Evolutionary conservation across 1,140 invertebrate genomes (phyloP), one percentile per base, ranked within the genome.

Genomic region (Polypedilum vanderplanki): DNA sequence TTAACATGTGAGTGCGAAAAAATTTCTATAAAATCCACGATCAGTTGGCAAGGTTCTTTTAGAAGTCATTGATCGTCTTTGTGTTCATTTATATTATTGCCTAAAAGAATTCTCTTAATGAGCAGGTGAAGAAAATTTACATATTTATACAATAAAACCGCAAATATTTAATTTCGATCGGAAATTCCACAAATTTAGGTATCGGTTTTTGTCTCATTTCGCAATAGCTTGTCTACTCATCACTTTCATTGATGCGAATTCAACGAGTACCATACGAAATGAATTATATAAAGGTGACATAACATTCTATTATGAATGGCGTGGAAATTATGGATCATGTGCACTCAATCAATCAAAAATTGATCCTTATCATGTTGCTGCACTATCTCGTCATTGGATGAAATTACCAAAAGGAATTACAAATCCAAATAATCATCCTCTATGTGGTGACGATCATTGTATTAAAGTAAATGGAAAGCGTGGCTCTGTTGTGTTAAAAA

Each of bases 371-470:
- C 20, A 70, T 18, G 65, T 70, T 20, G 65, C 65, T 70, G 65
- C 65, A 18, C 18, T 70, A 0, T 70, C 65, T 9, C 17, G 65
- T 18, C 17, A 70, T 70, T 70, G 17, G 17, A 70, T 70, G 65
- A 70, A 22, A 18, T 22, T 70, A 7, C 65, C 65, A 18, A 18
- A 22, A 18, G 9, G 18, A 17, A 70, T 70, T 3, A 70, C 65
- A 20, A 70, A 70, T 70, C 65, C 65, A 70, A 70, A 70, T 70
- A 70, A 70, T 22, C 65, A 70, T 70, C 65, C 65, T 10, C 65
- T 18, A 0, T 70, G 65, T 20, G 65, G 5, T 20, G 10, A 20
- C 5, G 15, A 70, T 4, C 18, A 70, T 70, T 70, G 65, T 7
- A 20, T 70, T 7, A 18, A 70, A 22, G 18, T 70, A 1, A 20